Percentiles rank a stretch among this genome's conserved stretches.
These are phyloP conservation scores for Choloepus didactylus DNA, from an alignment of 2,797 vertebrate species.

Conservation along the genomic window DNA sequence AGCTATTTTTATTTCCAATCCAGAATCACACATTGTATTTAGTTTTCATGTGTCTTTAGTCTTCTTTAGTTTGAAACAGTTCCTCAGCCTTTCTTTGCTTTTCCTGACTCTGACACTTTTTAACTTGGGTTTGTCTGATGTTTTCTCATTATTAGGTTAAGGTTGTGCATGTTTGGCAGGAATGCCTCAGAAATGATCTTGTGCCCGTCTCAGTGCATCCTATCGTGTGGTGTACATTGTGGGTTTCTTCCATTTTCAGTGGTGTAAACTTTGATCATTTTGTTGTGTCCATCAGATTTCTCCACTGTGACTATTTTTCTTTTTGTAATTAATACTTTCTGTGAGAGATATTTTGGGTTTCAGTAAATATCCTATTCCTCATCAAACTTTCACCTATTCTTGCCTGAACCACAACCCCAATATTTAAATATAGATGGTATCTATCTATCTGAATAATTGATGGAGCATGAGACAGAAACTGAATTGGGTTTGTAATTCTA, in stretches of 20 bases:
- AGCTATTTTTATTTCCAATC: not conserved
- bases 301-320: not conserved
- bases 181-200: not conserved
- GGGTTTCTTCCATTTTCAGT: not conserved
- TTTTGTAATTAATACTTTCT: not conserved
- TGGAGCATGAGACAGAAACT: constrained; percentile 75
- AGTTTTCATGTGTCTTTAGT: not conserved
- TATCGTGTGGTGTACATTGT: not conserved
- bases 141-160: not conserved
- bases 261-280: not conserved
- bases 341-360: not conserved
- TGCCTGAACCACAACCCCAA: constrained; percentile 27
- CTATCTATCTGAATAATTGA: not conserved
- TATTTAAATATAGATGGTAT: constrained; percentile 64
- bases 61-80: not conserved
- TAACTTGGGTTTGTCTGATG: not conserved
- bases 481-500: constrained; percentile 80
- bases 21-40: not conserved
- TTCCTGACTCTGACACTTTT: not conserved
- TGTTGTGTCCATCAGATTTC: not conserved
- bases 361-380: not conserved
- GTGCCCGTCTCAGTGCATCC: not conserved
- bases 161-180: not conserved
- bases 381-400: not conserved
- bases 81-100: not conserved